Conservation (phyloP, 35 echinoderm and acorn worm genomes). For the Lytechinus pictus region DNA sequence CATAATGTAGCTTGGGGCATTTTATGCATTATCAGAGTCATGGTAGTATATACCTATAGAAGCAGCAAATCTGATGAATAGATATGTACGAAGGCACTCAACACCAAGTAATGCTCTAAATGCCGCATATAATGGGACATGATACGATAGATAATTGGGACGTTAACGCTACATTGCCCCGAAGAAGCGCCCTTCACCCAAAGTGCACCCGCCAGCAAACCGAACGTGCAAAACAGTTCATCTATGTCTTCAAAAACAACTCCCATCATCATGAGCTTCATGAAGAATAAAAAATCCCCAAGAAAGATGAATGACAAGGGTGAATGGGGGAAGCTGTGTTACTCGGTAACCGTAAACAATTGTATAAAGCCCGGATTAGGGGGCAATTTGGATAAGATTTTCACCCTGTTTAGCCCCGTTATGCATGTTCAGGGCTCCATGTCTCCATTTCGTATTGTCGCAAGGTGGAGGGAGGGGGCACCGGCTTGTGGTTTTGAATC, state of each 20-base stretch:
- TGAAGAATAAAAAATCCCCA: not conserved
- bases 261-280: not conserved
- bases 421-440: not conserved
- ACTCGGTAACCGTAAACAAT: not conserved
- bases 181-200: not conserved
- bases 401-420: not conserved
- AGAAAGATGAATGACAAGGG: not conserved
- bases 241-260: not conserved
- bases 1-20: not conserved
- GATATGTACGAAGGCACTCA: not conserved
- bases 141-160: not conserved
- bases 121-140: not conserved
- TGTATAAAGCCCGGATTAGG: not conserved
- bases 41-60: not conserved
- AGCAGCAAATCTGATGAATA: not conserved
- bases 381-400: not conserved
- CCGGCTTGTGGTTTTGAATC: not conserved
- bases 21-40: not conserved
- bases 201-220: not conserved
- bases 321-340: not conserved
- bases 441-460: not conserved
- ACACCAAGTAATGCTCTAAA: conserved; percentile 7
- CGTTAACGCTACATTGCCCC: not conserved
- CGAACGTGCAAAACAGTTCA: not conserved
- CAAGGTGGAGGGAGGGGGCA: not conserved